Evolutionary conservation across 1,140 invertebrate genomes (phyloP).

Genomic region (Bombus pyrosoma): DNA sequence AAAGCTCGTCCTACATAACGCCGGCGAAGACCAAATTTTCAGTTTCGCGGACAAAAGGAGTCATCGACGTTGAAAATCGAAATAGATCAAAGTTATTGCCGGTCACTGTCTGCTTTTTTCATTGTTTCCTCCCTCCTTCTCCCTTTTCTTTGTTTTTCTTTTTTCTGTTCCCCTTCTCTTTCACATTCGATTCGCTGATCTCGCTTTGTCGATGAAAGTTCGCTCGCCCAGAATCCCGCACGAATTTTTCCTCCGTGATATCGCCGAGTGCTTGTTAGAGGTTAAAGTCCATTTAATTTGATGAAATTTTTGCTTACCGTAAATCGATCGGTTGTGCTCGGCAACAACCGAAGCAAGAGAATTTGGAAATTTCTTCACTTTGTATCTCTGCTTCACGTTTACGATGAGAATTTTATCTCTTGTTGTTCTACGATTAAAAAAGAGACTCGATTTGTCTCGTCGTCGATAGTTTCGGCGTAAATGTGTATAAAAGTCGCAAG

Average conservation of each 20-base stretch:
- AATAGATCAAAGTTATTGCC: slow-evolving; percentile 33
- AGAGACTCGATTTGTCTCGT: no score
- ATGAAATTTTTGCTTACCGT: not conserved
- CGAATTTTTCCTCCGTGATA: not conserved
- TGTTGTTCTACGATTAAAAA: no score
- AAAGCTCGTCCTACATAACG: slow-evolving; percentile 46
- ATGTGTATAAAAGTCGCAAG: no score
- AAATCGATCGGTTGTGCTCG: not conserved
- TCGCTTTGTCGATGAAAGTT: not conserved
- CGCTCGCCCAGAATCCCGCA: not conserved
- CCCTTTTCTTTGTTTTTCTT: not conserved
- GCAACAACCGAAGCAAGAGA: not conserved
- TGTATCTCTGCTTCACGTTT: not conserved
- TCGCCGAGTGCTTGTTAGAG: not conserved
- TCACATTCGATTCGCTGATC: not conserved
- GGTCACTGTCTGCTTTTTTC: not conserved
- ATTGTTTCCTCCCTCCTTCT: not conserved
- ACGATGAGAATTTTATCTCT: no score
- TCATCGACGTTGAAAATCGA: slow-evolving; percentile 42
- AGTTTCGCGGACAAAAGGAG: slow-evolving; percentile 35
- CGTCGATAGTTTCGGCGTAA: no score
- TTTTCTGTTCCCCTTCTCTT: no score
- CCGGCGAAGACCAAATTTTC: slow-evolving; percentile 35
- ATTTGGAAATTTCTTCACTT: not conserved
- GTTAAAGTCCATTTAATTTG: not conserved